Percentiles rank a stretch among this genome's conserved stretches.
These are phyloP conservation scores for Tuta absoluta DNA, from an alignment of 2,888 invertebrate genomes.

Conservation along the genomic window DNA sequence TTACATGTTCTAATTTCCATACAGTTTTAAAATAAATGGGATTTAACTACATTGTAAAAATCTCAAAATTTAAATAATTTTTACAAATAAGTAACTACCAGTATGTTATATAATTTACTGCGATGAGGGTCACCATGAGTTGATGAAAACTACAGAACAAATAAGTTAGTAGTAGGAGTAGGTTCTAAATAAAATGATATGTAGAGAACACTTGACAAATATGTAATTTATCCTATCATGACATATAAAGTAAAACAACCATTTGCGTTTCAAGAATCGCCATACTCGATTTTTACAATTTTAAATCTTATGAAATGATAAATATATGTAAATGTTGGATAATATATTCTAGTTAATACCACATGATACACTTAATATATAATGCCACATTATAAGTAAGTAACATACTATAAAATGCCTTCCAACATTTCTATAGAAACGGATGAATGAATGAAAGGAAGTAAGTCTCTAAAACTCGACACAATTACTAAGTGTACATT, in stretches of 20 bases:
- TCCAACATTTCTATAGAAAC: neutral
- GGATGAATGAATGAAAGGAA: constrained; percentile 37
- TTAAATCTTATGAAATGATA: neutral
- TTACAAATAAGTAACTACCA: neutral
- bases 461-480: constrained; percentile 27
- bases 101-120: neutral
- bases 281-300: neutral
- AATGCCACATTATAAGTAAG: neutral
- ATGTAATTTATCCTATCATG: constrained; percentile 23
- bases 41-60: constrained; percentile 41
- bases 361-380: neutral
- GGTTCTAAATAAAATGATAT: constrained; percentile 69
- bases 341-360: neutral
- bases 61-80: constrained; percentile 16
- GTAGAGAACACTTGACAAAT: constrained; percentile 52
- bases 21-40: constrained; percentile 32
- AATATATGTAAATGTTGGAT: neutral
- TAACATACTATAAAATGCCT: neutral
- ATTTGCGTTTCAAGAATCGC: neutral
- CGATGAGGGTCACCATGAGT: neutral
- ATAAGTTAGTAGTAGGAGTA: constrained; percentile 37
- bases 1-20: constrained; percentile 18
- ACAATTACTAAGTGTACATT: constrained; percentile 24
- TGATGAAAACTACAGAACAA: neutral
- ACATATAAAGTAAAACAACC: neutral